A percentile compares a stretch with the other conserved stretches of the same genome.
Evolutionary conservation across 1,140 invertebrate species (phyloP).

Genomic region (Reticulitermes speratus): DNA sequence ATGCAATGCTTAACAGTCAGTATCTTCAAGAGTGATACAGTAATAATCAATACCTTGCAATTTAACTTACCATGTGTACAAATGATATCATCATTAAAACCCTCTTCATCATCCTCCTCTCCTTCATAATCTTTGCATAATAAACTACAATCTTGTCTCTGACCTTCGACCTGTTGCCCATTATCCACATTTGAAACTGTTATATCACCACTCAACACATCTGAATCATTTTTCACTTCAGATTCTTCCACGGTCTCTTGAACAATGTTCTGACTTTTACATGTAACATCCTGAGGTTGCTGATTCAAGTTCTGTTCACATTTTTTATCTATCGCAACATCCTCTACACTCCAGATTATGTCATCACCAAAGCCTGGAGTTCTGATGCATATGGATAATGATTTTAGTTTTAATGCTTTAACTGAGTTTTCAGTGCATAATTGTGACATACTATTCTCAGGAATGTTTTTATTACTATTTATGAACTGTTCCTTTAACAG

Average conservation of each 20-base stretch:
- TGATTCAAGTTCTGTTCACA: neutral
- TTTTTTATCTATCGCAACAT: neutral
- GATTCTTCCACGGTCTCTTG: neutral
- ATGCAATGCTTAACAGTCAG: too few species aligned
- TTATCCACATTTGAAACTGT: neutral
- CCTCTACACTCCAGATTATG: neutral
- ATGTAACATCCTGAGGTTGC: too few species aligned
- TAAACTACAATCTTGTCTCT: neutral
- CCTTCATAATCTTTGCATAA: constrained; percentile 41
- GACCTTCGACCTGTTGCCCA: neutral
- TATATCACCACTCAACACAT: neutral
- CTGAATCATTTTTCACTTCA: neutral
- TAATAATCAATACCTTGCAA: constrained; percentile 12
- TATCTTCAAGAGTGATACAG: too few species aligned
- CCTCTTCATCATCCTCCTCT: constrained; percentile 45
- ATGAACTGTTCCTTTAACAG: neutral
- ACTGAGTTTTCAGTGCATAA: neutral
- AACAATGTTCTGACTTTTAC: neutral
- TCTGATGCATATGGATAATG: neutral
- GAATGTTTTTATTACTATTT: neutral
- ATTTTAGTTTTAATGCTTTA: neutral
- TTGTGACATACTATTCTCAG: neutral
- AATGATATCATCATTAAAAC: constrained; percentile 59
- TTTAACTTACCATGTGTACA: constrained; percentile 52
- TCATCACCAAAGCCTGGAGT: neutral